Conservation (phyloP, 2,797 vertebrate species). For the Urocyon cinereoargenteus region DNA sequence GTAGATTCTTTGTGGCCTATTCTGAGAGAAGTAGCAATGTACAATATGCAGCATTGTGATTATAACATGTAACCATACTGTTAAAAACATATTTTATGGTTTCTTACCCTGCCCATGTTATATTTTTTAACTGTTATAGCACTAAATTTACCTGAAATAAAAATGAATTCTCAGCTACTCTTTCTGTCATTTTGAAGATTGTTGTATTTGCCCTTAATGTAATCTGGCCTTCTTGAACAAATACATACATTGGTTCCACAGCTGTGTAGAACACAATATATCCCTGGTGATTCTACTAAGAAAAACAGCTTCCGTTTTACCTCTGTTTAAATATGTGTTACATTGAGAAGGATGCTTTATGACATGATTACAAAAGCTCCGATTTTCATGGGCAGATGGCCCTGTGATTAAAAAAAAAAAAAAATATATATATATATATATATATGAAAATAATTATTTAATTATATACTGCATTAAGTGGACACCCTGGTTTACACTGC, state of each 20-base stretch:
- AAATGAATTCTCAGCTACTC: background rate
- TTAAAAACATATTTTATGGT: background rate
- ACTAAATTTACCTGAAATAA: background rate
- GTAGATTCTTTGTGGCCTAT: background rate
- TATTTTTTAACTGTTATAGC: background rate
- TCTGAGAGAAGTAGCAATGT: background rate
- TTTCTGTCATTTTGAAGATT: background rate
- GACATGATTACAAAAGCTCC: conserved; percentile 57
- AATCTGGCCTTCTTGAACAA: background rate
- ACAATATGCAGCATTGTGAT: background rate
- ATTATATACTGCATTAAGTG: conserved; percentile 75
- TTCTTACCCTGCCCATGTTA: background rate
- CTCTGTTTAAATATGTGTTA: conserved; percentile 53
- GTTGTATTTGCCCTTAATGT: background rate
- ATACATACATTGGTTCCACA: background rate
- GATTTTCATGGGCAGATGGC: conserved; percentile 69
- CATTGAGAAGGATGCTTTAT: background rate
- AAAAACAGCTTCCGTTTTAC: background rate
- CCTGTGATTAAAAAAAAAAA: conserved; percentile 65
- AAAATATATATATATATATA: conserved; percentile 9
- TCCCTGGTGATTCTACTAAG: conserved; percentile 55
- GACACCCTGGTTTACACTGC: conserved; percentile 72
- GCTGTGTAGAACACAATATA: background rate
- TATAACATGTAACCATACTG: background rate
- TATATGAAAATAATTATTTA: background rate